Conservation (phyloP, 2,797 vertebrate genomes). For the Spinus pinus region DNA sequence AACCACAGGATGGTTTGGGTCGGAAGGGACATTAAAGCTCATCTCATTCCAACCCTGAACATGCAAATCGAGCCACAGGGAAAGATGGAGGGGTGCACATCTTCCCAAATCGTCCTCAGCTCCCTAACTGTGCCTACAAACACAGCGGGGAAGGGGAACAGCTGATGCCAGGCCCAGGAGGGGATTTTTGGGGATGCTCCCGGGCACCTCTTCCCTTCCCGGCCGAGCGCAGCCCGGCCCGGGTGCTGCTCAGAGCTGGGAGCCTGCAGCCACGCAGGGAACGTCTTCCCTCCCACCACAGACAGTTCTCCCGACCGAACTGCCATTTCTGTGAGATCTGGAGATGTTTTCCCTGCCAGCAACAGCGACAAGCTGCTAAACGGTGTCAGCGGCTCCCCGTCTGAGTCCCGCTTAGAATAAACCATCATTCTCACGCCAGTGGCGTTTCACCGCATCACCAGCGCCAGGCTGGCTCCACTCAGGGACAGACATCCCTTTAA, state of each 20-base stretch:
- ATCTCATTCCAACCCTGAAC: fast-evolving
- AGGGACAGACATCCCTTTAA: background rate
- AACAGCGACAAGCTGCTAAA: background rate
- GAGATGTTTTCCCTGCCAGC: background rate
- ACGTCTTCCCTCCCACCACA: background rate
- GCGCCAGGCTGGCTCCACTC: background rate
- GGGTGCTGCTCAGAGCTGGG: background rate
- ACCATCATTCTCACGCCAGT: background rate
- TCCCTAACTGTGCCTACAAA: background rate
- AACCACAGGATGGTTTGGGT: background rate
- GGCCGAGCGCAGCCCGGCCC: background rate
- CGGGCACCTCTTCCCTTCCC: fast-evolving
- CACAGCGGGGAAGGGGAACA: background rate
- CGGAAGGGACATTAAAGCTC: background rate
- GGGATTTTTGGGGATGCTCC: background rate
- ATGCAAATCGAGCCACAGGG: fast-evolving
- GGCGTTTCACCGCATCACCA: background rate
- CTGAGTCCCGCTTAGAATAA: background rate
- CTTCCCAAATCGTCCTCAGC: background rate
- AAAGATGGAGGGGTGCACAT: fast-evolving
- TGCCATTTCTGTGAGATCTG: background rate
- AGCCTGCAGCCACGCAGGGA: background rate
- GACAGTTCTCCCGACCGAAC: background rate
- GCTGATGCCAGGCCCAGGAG: background rate
- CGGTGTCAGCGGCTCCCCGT: background rate